Conservation (phyloP, 2,113 vertebrate genomes). For the Nipponia nippon region DNA sequence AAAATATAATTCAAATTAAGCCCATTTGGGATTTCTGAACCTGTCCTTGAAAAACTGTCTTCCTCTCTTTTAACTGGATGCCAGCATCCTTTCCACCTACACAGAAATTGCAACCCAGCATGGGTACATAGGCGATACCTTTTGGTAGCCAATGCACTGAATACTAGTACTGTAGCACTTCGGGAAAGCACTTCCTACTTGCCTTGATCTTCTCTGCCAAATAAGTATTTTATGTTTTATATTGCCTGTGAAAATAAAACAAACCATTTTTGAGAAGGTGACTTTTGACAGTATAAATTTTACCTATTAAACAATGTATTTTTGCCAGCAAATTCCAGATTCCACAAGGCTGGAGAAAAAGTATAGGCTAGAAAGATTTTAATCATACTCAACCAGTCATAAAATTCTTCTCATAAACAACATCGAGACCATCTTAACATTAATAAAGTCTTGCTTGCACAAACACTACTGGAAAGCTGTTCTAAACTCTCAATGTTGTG, state of each 20-base stretch:
- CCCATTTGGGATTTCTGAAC: not conserved
- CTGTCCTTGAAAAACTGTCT: not conserved
- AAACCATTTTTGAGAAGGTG: not conserved
- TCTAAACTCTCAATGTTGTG: not conserved
- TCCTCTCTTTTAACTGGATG: not conserved
- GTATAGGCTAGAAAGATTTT: not conserved
- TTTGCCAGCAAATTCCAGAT: not conserved
- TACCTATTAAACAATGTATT: not conserved
- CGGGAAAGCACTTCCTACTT: not conserved
- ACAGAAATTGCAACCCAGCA: not conserved
- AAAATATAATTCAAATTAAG: not conserved
- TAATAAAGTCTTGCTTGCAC: not conserved
- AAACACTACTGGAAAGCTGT: not conserved
- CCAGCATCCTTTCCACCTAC: not conserved
- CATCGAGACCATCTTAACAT: not conserved
- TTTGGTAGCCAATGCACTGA: not conserved
- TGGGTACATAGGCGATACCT: fast-evolving
- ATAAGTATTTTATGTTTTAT: not conserved
- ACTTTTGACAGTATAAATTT: not conserved
- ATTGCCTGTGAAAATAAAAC: not conserved
- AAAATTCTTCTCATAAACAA: not conserved
- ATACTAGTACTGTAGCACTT: not conserved
- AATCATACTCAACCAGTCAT: not conserved
- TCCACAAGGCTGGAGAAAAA: not conserved
- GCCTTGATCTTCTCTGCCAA: not conserved